Base-by-base conservation (phyloP, 92 coral and sea anemone species). In the Montipora capitata region DNA sequence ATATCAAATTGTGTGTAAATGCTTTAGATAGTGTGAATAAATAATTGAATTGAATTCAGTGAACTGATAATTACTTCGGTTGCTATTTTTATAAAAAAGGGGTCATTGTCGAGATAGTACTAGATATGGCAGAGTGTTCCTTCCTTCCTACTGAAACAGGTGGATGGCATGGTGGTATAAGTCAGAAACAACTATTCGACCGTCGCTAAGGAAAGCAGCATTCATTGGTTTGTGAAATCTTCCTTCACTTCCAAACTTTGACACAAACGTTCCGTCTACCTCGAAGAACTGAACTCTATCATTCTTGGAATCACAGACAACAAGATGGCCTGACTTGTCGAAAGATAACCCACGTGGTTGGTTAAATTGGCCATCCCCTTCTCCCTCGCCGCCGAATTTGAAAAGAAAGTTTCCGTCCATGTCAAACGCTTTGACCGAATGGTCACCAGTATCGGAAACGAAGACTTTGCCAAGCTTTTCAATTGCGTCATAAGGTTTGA, bases 221-320 rank as follows among this genome's bases (percentile, higher is more conserved):
- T 72, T 64, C n/a, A 67, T 75, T 38, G 89, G 92, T 72, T 74
- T 74, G 42, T 89, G 78, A 64, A 89, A 83, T 62, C 84, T 64
- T 66, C 89, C 92, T 20, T 80, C 66, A 45, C 52, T 70, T 62
- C 92, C 92, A 68, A 89, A 83, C 54, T 79, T 82, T 49, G 83
- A 63, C 18, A 82, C 43, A 61, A 83, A 89, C 10, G 72, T 83
- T 38, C 92, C 89, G 54, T 44, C 68, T 85, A 76, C 7, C 11
- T 89, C 68, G 20, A 89, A 63, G 77, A 89, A 63, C 66, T 89
- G 92, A 11, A 89, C 72, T 76, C 92, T 75, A 51, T 86, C 11
- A 9, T 89, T 89, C 56, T 76, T 65, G 18, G 83, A 74, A 58
- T 89, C 92, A 76, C 92, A 89, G 44, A 89, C 89, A 68, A 89